Evolutionary conservation across 1,140 invertebrate species (phyloP), one percentile per base, ranked within the genome.

Genomic region (Chironomus striatipennis): DNA sequence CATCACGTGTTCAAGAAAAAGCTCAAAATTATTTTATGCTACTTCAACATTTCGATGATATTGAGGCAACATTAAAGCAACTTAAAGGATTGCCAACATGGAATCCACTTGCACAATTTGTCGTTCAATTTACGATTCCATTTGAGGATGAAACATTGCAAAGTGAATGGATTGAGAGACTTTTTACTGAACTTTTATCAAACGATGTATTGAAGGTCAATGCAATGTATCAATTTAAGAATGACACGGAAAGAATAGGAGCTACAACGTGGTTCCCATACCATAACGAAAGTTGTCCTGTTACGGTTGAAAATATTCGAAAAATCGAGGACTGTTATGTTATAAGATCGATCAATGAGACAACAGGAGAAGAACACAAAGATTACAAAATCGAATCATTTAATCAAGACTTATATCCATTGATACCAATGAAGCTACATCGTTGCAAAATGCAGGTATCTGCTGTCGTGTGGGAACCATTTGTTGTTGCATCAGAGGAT

Each of bases 21-120:
- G 74, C 74, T 0, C 34, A 73, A 73, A 75, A 75, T 75, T 75
- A 75, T 73, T 75, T 75, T 15, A 73, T 75, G 67, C 17, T 75
- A 21, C 1, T 75, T 15, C 12, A 9, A 6, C 7, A 24, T 24
- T 43, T 9, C 3, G 24, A 8, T 24, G 74, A 75, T 18, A 9
- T 73, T 15, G 20, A 10, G 5, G 21, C 21, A 9, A 73, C 70
- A n/a, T 8, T 75, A 7, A 8, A 57, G 12, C 74, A 75, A 34
- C 24, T 67, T 42, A 42, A 12, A 7, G 4, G 4, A 21, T 24
- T 75, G 2, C 74, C 74, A 47, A 75, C 74, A 21, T 75, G 74
- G 74, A 75, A 75, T 73, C 74, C 74, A 34, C 8, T 73, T 10
- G 74, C 74, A 47, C 74, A 75, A 47, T n/a, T 73, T 43, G 43